Evolutionary conservation across 2,888 invertebrate genomes (phyloP).

Genomic region (Notodonta ziczac): DNA sequence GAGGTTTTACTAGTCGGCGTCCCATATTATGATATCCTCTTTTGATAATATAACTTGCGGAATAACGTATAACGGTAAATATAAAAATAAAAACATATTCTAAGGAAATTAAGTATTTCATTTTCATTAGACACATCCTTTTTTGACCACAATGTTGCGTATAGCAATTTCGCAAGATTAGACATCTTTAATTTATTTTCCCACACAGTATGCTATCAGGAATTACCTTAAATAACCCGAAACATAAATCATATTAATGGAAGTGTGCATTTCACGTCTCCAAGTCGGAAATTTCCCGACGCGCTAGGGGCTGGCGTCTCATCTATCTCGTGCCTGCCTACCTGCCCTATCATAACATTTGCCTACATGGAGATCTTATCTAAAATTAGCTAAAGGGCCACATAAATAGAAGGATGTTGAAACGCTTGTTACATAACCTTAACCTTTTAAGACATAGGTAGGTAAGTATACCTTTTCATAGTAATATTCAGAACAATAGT

Average conservation of each 20-base stretch:
- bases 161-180: too few relatives aligned
- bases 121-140: not conserved
- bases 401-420: constrained; percentile 11
- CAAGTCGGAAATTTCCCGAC: constrained; percentile 46
- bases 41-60: not conserved
- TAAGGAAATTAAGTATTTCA: not conserved
- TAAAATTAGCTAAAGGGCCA: constrained; percentile 15
- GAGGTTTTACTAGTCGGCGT: not conserved
- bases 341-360: constrained; percentile 20
- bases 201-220: not conserved
- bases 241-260: constrained; percentile 50
- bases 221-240: constrained; percentile 26
- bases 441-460: not conserved
- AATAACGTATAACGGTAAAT: not conserved
- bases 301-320: constrained; percentile 25
- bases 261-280: constrained; percentile 42
- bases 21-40: not conserved
- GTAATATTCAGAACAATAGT: not conserved
- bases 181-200: not conserved
- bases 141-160: too few relatives aligned
- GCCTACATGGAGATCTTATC: constrained; percentile 27
- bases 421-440: constrained; percentile 5
- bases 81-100: not conserved
- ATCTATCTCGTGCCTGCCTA: constrained; percentile 29
- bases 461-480: too few relatives aligned